Percentiles rank a stretch among this genome's conserved stretches.
These are phyloP conservation scores for Oreochromis niloticus DNA, from an alignment of 2,113 vertebrate genomes.

Conservation along the genomic window DNA sequence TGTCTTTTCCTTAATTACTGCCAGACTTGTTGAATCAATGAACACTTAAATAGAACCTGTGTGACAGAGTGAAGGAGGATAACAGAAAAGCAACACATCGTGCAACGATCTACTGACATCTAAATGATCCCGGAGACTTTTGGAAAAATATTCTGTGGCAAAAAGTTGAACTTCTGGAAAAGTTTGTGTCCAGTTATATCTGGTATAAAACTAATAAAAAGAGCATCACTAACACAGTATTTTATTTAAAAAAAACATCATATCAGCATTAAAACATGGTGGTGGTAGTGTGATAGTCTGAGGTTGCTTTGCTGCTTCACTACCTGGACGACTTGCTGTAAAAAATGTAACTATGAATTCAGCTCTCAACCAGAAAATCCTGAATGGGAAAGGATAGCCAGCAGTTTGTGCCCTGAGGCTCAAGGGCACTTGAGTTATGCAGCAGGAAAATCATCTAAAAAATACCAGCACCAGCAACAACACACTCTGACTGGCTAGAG, in stretches of 20 bases:
- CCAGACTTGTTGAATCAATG: neutral
- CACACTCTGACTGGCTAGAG: neutral
- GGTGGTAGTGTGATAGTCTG: neutral
- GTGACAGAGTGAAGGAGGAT: neutral
- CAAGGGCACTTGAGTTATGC: fast-evolving
- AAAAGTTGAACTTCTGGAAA: neutral
- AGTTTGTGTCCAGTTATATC: neutral
- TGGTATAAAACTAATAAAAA: neutral
- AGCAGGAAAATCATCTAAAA: neutral
- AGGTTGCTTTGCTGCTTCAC: neutral
- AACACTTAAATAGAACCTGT: neutral
- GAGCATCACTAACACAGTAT: neutral
- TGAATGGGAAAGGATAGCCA: neutral
- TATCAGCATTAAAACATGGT: neutral
- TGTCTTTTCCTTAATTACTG: neutral
- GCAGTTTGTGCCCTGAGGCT: neutral
- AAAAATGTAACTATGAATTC: neutral
- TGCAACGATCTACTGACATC: neutral
- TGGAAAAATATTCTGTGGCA: neutral
- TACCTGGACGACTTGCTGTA: neutral
- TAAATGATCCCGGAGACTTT: neutral
- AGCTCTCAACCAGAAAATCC: neutral
- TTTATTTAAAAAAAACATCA: neutral
- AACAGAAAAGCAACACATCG: neutral
- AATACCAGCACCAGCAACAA: neutral